A percentile compares a stretch with the other conserved stretches of the same genome.
These are phyloP conservation scores for Eucera pruinosa DNA, from an alignment of 2,888 invertebrate species.

Conservation along the genomic window DNA sequence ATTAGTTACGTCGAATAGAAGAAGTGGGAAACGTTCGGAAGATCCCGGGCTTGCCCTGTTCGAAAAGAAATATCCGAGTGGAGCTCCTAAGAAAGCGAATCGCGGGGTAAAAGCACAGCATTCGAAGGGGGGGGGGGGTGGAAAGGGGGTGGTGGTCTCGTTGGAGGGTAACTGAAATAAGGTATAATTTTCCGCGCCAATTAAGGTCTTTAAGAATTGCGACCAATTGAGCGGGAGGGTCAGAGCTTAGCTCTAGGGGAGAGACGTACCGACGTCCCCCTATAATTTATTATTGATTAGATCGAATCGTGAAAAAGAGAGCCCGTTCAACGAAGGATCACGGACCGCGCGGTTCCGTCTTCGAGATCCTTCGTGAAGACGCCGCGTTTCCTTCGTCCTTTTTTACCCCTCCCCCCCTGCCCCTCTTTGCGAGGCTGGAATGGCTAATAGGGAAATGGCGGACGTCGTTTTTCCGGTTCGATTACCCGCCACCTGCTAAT, in stretches of 20 bases:
- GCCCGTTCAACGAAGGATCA: constrained; percentile 40
- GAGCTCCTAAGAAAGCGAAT: constrained; percentile 42
- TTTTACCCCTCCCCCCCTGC: neutral
- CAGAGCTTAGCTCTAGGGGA: constrained; percentile 81
- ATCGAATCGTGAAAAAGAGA: constrained; percentile 79
- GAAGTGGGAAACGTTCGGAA: constrained; percentile 22
- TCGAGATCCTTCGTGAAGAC: constrained; percentile 42
- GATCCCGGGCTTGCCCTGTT: neutral
- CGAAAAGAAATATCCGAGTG: constrained; percentile 64
- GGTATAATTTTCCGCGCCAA: constrained; percentile 85
- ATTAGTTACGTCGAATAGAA: neutral
- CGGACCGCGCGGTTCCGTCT: constrained; percentile 56
- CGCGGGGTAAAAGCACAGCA: neutral
- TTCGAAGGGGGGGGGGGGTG: neutral
- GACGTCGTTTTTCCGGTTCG: constrained; percentile 66
- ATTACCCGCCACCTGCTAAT: constrained; percentile 58
- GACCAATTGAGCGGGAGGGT: constrained; percentile 84
- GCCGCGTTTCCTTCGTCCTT: neutral
- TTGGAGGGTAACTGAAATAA: constrained; percentile 80
- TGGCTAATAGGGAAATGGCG: constrained; percentile 58
- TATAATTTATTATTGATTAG: constrained; percentile 84
- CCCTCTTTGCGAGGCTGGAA: neutral
- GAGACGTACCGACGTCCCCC: constrained; percentile 79
- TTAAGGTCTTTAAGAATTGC: constrained; percentile 85
- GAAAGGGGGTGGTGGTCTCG: constrained; percentile 36